Evolutionary conservation across 2,888 invertebrate species (phyloP), one percentile per base, ranked within the genome.

Genomic region (Diarsia brunnea): DNA sequence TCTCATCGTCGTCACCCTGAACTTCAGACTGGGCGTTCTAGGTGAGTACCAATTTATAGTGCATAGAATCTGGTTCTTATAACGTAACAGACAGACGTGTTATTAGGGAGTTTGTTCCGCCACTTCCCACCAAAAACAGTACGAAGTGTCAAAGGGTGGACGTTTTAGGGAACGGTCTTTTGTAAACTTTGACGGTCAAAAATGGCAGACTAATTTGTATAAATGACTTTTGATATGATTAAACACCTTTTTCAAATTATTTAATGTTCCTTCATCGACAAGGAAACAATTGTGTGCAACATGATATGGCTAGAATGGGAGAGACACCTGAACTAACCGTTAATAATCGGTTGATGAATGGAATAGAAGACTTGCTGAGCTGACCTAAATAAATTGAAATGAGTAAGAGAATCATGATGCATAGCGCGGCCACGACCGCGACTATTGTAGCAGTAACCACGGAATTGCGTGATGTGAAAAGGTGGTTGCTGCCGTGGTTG

Each of bases 1-100:
- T 92, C 97, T 99, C 91, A 98, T 99, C 82, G 99, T 99, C 72
- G 99, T 99, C 87, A 99, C 99, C 49, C 97, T 99, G 90, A 99
- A 99, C 97, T 99, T 99, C 96, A 97, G 99, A 87, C 97, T 99
- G 81, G 99, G 99, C 81, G 98, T 99, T 85, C 97, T 99, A 91
- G 98, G 98, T 98, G 92, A 97, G 97, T 63, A 14, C 4, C 0
- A 31, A 31, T 31, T 31, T 31, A 31, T 53, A n/a, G 4, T 47
- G 7, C 14, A 38, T n/a, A 38, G 7, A 38, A 38, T 38, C 38
- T 7, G 38, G 38, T 38, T 38, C 38, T 38, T 38, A 7, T 38
- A 38, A 38, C 38, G 38, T 38, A 38, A 38, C 38, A 38, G 38
- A 5, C 38, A 38, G 38, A 38, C 5, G 38, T 38, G 38, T 38